Conservation (phyloP, 2,797 vertebrate genomes). For the Crenichthys baileyi region DNA sequence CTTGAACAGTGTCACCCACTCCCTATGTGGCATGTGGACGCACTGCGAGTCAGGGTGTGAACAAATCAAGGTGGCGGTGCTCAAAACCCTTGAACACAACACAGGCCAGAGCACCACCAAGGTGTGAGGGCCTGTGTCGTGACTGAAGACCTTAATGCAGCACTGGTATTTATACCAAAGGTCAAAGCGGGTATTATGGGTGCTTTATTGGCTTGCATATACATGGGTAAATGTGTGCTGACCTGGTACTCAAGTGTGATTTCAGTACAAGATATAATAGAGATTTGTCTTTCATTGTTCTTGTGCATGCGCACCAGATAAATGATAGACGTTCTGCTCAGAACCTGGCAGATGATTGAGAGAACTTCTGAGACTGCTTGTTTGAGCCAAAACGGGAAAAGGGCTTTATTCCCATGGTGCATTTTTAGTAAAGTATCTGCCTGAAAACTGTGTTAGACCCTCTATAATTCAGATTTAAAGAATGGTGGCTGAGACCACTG, state of each 20-base stretch:
- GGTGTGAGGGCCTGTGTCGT: not conserved
- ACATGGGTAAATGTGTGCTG: not conserved
- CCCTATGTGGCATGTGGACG: not conserved
- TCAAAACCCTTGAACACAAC: not conserved
- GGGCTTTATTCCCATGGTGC: slow-evolving; percentile 5
- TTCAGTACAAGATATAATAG: too few relatives aligned
- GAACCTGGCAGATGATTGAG: not conserved
- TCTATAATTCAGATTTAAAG: slow-evolving; percentile 23
- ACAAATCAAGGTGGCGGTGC: not conserved
- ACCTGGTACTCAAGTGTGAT: too few relatives aligned
- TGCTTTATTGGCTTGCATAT: not conserved
- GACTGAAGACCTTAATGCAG: not conserved
- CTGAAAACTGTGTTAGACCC: slow-evolving; percentile 9
- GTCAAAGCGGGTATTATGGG: not conserved
- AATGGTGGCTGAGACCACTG: slow-evolving; percentile 23
- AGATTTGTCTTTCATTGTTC: not conserved
- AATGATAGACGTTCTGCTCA: not conserved
- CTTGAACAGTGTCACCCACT: not conserved
- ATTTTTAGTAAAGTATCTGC: slow-evolving; percentile 18
- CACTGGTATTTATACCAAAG: not conserved
- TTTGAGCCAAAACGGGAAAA: not conserved
- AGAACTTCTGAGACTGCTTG: slow-evolving; percentile 3
- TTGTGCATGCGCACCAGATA: not conserved
- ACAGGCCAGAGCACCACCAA: not conserved
- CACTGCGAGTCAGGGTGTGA: not conserved